Evolutionary conservation across 2,888 invertebrate species (phyloP), one percentile per base, ranked within the genome.

Genomic region (Quadroppia sp.): DNA sequence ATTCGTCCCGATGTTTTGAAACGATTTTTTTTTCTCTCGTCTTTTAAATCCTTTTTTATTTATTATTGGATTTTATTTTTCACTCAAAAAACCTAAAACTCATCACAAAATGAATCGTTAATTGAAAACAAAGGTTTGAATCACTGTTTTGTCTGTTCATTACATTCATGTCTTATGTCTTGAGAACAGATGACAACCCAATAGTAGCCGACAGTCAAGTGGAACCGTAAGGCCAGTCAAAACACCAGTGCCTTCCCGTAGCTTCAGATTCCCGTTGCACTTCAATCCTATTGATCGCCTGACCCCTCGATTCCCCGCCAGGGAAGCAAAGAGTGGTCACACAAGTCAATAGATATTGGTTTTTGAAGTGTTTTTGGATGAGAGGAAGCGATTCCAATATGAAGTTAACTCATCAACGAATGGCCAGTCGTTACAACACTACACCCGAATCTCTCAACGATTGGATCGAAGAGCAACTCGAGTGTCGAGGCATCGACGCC

Each of bases 401-500:
- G 67, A 67, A 67, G 40, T 23, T 67, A 23, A 67, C 67, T 13
- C 36, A 67, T 9, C 67, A 67, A 23, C 67, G 67, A 40, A 67
- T 67, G 67, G 42, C 67, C 11, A 20, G 25, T 1, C 67, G 67
- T 23, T 42, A 42, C 25, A 67, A 53, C 70, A 75, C 48, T 71
- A 85, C 86, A 84, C 86, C 86, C 81, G 85, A 86, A 83, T 30
- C 61, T 17, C 86, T 89, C 82, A 88, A 88, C 83, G 86, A 87
- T 85, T 90, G 89, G 89, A 86, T 90, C 81, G 88, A 88, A 82
- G 86, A 87, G 83, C 88, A 89, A 84, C 84, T 90, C 84, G 89
- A 89, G 84, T 87, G 87, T 81, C 86, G 89, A 82, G 89, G 89
- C 80, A 88, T 90, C 80, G 89, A 90, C 84, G 87, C 88, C 78